Percentiles rank a stretch among this genome's conserved stretches.
Conservation (phyloP, 2,888 invertebrate species). For the Microctonus hyperodae region DNA sequence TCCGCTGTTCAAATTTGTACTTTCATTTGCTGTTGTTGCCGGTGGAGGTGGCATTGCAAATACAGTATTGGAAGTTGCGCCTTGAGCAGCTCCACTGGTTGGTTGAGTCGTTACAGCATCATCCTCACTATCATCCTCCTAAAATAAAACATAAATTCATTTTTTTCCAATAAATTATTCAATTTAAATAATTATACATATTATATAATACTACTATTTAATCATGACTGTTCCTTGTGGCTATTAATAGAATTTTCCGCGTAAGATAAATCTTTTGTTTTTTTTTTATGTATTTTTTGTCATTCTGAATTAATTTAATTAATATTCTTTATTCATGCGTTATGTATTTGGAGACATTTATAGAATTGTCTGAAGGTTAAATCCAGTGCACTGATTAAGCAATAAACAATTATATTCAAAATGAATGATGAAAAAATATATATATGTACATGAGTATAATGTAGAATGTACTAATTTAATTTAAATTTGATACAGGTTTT, state of each 20-base stretch:
- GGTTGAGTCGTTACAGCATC: slow-evolving; percentile 69
- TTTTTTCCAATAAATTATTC: background rate
- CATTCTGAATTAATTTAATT: background rate
- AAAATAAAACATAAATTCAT: slow-evolving; percentile 43
- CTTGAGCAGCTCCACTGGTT: slow-evolving; percentile 64
- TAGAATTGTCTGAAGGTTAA: background rate
- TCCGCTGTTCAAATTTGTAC: slow-evolving; percentile 69
- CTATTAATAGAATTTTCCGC: background rate
- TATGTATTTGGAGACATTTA: background rate
- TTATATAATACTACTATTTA: background rate
- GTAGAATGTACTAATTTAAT: too few species aligned
- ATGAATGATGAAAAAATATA: slow-evolving; percentile 3
- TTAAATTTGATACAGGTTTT: background rate
- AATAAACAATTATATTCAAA: background rate
- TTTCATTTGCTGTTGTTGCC: slow-evolving; percentile 69
- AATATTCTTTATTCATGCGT: background rate
- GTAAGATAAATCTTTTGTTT: background rate
- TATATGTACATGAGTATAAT: too few species aligned
- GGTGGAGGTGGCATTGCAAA: slow-evolving; percentile 71
- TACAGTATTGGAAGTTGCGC: slow-evolving; percentile 66
- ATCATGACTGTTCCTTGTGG: background rate
- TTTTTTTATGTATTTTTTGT: background rate
- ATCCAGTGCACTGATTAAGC: slow-evolving; percentile 25
- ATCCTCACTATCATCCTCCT: slow-evolving; percentile 71
- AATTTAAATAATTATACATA: background rate